Percentiles rank a stretch among this genome's conserved stretches.
phyloP scores from a whole-genome alignment of 2,113 vertebrate genomes.

The Rousettus leschenaultii region DNA sequence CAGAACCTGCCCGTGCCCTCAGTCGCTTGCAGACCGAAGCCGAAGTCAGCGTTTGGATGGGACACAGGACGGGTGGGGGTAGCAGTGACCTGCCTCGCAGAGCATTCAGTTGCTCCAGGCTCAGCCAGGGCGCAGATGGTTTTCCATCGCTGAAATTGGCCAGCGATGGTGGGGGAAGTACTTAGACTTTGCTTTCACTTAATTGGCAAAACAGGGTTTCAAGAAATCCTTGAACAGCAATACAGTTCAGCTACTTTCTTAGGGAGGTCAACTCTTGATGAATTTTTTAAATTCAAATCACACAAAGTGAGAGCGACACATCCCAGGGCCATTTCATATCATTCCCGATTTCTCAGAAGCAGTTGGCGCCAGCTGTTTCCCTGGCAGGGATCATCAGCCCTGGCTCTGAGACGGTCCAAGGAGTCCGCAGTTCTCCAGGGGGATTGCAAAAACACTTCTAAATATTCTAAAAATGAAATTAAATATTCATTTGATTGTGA shows the following conservation, averaged over 20 bases:
- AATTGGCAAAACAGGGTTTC: neutral
- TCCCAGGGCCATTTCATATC: neutral
- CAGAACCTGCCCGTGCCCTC: neutral
- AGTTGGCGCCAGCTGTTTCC: neutral
- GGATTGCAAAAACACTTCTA: neutral
- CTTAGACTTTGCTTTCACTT: neutral
- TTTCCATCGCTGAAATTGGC: neutral
- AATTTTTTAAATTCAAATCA: neutral
- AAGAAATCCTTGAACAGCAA: neutral
- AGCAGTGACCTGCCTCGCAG: neutral
- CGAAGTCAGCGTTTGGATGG: neutral
- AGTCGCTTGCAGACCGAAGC: neutral
- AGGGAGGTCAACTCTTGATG: neutral
- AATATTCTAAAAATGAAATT: slow-evolving; percentile 28
- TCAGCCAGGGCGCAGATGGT: neutral
- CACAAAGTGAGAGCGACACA: neutral
- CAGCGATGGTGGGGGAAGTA: neutral
- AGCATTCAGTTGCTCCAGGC: neutral
- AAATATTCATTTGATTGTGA: slow-evolving; percentile 33
- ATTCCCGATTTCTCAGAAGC: neutral
- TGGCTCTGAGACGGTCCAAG: neutral
- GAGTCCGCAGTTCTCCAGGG: neutral
- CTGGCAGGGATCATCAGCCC: neutral
- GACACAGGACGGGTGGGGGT: neutral
- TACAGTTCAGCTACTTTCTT: neutral